Conservation (phyloP, 2,888 invertebrate species). For the Cylindroiulus punctatus region DNA sequence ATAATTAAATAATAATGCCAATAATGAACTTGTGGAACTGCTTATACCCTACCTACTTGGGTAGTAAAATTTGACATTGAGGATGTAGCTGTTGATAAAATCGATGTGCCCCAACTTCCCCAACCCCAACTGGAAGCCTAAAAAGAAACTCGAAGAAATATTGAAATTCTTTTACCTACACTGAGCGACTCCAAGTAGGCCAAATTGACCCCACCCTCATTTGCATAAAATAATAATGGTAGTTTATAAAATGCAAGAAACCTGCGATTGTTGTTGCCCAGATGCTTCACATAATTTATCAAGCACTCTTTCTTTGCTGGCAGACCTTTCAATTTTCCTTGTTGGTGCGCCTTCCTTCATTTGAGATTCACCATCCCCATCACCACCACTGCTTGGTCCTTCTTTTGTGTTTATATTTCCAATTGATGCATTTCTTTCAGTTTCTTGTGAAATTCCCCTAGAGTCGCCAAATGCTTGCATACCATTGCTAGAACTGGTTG, state of each 20-base stretch:
- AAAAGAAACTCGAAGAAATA: not conserved
- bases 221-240: too few species aligned
- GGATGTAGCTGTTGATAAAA: slow-evolving; percentile 79
- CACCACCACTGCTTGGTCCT: not conserved
- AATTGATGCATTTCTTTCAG: not conserved
- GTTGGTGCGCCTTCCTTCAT: not conserved
- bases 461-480: not conserved
- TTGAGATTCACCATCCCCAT: slow-evolving; percentile 9
- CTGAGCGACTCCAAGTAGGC: too few species aligned
- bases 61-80: slow-evolving; percentile 81
- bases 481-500: not conserved
- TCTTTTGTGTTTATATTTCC: not conserved
- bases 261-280: slow-evolving; percentile 26
- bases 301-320: not conserved
- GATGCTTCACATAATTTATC: slow-evolving; percentile 21
- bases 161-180: too few species aligned
- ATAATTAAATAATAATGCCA: too few species aligned
- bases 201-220: too few species aligned
- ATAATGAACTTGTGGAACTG: not conserved
- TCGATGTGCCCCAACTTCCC: slow-evolving; percentile 81
- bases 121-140: slow-evolving; percentile 68
- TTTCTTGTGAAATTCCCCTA: not conserved
- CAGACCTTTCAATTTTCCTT: slow-evolving; percentile 16
- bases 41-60: slow-evolving; percentile 71
- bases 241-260: not conserved